Evolutionary conservation across 2,797 vertebrate species (phyloP).

Genomic region (Brachymystax lenok): DNA sequence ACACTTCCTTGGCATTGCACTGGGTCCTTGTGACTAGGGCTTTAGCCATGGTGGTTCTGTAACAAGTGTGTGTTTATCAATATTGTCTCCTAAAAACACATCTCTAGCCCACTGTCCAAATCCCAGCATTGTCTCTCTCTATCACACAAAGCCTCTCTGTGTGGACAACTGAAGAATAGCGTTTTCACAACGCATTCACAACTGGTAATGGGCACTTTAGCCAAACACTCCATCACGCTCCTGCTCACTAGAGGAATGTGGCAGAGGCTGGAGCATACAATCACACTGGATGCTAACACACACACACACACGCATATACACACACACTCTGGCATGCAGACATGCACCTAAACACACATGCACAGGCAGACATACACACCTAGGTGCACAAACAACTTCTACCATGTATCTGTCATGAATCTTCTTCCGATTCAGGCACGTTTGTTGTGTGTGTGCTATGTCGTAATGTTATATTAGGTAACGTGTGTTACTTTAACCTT

Average conservation of each 20-base stretch:
- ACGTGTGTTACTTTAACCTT: too few species aligned
- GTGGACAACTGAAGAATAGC: conserved; percentile 41
- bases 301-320: not conserved
- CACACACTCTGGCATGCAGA: too few species aligned
- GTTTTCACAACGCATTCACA: conserved; percentile 45
- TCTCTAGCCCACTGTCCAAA: conserved; percentile 46
- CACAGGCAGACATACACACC: too few species aligned
- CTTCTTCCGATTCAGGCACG: too few species aligned
- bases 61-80: conserved; percentile 55
- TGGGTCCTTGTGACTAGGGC: conserved; percentile 26
- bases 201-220: conserved; percentile 56
- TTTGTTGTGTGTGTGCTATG: too few species aligned
- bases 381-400: too few species aligned
- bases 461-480: too few species aligned
- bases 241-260: conserved; percentile 72
- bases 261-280: conserved; percentile 41
- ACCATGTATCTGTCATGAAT: too few species aligned
- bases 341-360: too few species aligned
- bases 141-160: conserved; percentile 71
- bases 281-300: not conserved
- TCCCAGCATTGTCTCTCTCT: conserved; percentile 62
- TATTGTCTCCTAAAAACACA: conserved; percentile 61
- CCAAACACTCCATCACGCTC: conserved; percentile 58
- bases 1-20: conserved; percentile 1
- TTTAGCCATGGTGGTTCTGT: conserved; percentile 7